Evolutionary conservation across 2,113 vertebrate species (phyloP).

Genomic region (Vireo altiloquus): DNA sequence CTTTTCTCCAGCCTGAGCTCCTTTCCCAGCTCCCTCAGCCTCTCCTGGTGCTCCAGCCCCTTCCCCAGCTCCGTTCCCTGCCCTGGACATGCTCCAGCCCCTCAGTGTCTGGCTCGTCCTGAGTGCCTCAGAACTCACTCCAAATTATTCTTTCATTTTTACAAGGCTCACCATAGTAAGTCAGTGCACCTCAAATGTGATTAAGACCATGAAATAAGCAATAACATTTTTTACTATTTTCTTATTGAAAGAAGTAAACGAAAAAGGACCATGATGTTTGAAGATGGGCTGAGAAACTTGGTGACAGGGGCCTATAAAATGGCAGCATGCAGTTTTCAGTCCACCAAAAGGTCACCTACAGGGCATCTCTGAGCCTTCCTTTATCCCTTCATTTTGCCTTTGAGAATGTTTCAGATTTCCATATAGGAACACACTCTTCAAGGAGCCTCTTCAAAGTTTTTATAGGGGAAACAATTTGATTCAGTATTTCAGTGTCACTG

Average conservation of each 20-base stretch:
- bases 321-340: not conserved
- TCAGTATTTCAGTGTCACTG: not conserved
- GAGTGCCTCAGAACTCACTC: not conserved
- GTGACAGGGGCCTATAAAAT: not conserved
- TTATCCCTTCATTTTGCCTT: not conserved
- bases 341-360: not conserved
- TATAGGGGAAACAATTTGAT: not conserved
- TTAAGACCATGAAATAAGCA: not conserved
- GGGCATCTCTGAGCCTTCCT: not conserved
- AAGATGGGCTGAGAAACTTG: not conserved
- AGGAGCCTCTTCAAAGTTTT: not conserved
- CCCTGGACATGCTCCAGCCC: rapidly evolving
- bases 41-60: rapidly evolving
- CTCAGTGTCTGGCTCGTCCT: rapidly evolving
- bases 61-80: not conserved
- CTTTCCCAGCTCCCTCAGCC: not conserved
- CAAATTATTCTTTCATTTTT: not conserved
- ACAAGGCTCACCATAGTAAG: not conserved
- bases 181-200: not conserved
- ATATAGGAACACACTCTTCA: not conserved
- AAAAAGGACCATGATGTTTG: not conserved
- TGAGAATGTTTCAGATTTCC: not conserved
- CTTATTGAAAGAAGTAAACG: not conserved
- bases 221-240: not conserved
- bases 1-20: not conserved